phyloP scores from a whole-genome alignment of 2,888 invertebrate genomes.

The Synergus itoensis region DNA sequence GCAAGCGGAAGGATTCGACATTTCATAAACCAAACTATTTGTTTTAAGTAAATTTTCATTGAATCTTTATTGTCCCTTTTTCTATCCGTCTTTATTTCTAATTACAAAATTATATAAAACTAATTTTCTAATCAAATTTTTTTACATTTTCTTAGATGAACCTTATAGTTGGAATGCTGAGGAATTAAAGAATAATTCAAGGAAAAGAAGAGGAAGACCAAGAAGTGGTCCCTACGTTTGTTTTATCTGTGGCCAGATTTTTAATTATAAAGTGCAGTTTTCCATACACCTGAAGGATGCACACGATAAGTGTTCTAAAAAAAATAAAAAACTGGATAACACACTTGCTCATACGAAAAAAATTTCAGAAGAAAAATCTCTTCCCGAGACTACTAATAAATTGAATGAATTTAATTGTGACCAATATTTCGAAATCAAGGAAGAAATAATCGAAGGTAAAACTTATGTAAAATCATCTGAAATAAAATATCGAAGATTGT shows the following conservation, averaged over 20 bases:
- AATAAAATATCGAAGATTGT: not conserved
- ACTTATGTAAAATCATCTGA: not conserved
- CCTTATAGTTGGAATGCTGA: not conserved
- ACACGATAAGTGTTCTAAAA: not conserved
- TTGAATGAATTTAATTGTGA: not conserved
- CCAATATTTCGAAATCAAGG: not conserved
- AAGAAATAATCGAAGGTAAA: not conserved
- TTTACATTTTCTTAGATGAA: not conserved
- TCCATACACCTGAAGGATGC: not conserved
- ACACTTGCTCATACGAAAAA: not conserved
- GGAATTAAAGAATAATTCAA: not conserved
- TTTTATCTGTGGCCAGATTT: not conserved
- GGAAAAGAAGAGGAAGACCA: constrained; percentile 7
- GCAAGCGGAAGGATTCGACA: too few relatives aligned
- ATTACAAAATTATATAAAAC: not conserved
- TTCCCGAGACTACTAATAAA: not conserved
- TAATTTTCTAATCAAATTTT: not conserved
- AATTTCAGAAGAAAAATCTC: not conserved
- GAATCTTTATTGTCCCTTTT: not conserved
- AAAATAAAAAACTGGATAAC: not conserved
- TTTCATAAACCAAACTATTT: too few relatives aligned
- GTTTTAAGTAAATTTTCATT: not conserved
- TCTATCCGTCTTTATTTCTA: not conserved
- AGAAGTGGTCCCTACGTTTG: not conserved
- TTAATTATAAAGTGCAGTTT: not conserved